Percentiles rank a stretch among this genome's conserved stretches.
Evolutionary conservation across 2,888 invertebrate species (phyloP).

Genomic region (Mythimna impura): DNA sequence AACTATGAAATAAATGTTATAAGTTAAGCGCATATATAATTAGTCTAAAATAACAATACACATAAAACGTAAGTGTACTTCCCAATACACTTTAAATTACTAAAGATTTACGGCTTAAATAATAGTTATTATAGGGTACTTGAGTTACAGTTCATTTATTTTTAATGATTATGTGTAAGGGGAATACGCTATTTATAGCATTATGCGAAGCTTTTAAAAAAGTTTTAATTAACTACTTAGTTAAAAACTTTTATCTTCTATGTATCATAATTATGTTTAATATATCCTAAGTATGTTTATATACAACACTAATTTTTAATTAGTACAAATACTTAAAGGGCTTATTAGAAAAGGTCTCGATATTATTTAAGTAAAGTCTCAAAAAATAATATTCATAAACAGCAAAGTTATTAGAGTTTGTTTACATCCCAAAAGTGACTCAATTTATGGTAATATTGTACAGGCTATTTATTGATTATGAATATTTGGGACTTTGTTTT

Average conservation of each 20-base stretch:
- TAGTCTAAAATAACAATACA: conserved; percentile 49
- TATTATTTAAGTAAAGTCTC: too few relatives aligned
- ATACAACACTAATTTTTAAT: too few relatives aligned
- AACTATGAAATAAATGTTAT: conserved; percentile 14
- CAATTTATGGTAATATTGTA: too few relatives aligned
- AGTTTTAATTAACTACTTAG: background rate
- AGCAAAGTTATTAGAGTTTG: too few relatives aligned
- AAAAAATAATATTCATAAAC: too few relatives aligned
- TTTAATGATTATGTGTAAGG: conserved; percentile 33
- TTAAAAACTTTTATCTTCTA: background rate
- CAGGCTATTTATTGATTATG: too few relatives aligned
- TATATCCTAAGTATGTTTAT: too few relatives aligned
- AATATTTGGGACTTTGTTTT: too few relatives aligned
- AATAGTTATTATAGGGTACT: conserved; percentile 26
- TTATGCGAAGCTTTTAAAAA: conserved; percentile 2
- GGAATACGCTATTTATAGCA: conserved; percentile 1
- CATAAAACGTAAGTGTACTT: conserved; percentile 37
- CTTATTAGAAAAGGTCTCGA: too few relatives aligned
- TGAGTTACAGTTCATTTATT: conserved; percentile 24
- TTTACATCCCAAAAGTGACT: too few relatives aligned
- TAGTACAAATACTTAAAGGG: too few relatives aligned
- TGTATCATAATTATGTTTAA: too few relatives aligned
- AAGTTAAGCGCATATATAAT: conserved; percentile 21
- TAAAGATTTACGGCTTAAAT: conserved; percentile 34
- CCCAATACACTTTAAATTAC: conserved; percentile 32